phyloP scores from a whole-genome alignment of 2,888 invertebrate genomes.

The Rosalia funebris region DNA sequence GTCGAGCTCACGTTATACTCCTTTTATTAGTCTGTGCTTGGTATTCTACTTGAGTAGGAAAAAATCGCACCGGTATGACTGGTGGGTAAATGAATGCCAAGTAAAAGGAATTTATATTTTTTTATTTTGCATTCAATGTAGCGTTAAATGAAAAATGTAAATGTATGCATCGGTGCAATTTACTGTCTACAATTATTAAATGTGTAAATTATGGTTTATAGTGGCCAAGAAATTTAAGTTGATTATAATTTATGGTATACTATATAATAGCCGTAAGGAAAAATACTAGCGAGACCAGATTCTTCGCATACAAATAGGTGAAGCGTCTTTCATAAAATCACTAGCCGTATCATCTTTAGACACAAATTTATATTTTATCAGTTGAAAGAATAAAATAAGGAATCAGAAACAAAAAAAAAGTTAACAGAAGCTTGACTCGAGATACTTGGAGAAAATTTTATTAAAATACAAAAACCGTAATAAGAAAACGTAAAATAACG shows the following conservation, averaged over 20 bases:
- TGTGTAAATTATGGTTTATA: slow-evolving; percentile 27
- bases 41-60: slow-evolving; percentile 19
- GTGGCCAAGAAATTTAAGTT: slow-evolving; percentile 26
- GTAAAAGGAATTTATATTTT: slow-evolving; percentile 24
- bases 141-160: slow-evolving; percentile 29
- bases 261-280: slow-evolving; percentile 6
- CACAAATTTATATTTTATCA: too few relatives aligned
- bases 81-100: slow-evolving; percentile 22
- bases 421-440: too few relatives aligned
- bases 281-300: slow-evolving; percentile 8
- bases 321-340: slow-evolving; percentile 3
- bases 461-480: too few relatives aligned
- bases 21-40: slow-evolving; percentile 22
- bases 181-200: slow-evolving; percentile 30
- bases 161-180: slow-evolving; percentile 29
- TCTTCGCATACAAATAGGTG: slow-evolving; percentile 3
- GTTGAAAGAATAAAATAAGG: too few relatives aligned
- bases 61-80: slow-evolving; percentile 21
- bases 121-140: slow-evolving; percentile 24
- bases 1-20: slow-evolving; percentile 43
- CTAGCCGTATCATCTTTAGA: slow-evolving; percentile 5
- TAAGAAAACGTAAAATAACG: too few relatives aligned
- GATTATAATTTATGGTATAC: slow-evolving; percentile 25
- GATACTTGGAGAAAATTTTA: too few relatives aligned
- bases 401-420: too few relatives aligned